Conservation (phyloP, 2,113 vertebrate genomes). For the Pipra filicauda region DNA sequence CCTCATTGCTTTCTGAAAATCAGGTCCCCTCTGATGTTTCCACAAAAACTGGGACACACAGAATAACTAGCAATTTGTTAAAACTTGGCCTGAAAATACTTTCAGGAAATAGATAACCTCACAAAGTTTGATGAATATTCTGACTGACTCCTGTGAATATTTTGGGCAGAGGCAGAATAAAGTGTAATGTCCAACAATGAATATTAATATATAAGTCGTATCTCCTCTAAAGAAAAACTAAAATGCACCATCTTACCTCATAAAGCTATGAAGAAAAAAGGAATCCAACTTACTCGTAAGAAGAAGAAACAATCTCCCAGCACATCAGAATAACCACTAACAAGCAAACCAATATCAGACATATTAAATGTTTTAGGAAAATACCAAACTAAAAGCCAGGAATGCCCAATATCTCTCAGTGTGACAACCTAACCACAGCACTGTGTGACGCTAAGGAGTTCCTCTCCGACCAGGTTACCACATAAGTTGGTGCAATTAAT, state of each 20-base stretch:
- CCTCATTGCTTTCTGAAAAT: conserved; percentile 33
- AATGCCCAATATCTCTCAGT: background rate
- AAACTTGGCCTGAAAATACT: conserved; percentile 9
- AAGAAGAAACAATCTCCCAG: background rate
- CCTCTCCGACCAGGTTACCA: background rate
- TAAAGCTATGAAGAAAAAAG: background rate
- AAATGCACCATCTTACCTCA: background rate
- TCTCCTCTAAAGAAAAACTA: background rate
- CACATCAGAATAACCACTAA: background rate
- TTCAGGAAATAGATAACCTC: conserved; percentile 1
- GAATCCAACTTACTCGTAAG: background rate
- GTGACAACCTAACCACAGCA: background rate
- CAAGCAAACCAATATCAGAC: background rate
- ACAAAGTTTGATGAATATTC: background rate
- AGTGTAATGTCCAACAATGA: background rate
- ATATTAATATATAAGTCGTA: background rate
- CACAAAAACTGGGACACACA: conserved; percentile 6
- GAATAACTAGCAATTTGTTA: background rate
- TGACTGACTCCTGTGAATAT: background rate
- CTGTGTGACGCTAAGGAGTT: background rate
- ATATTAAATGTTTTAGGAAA: background rate
- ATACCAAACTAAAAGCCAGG: background rate
- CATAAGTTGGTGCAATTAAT: background rate
- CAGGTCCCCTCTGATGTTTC: conserved; percentile 32
- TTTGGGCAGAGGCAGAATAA: background rate